Evolutionary conservation across 2,797 vertebrate species (phyloP).

Genomic region (Eutrigla gurnardus): DNA sequence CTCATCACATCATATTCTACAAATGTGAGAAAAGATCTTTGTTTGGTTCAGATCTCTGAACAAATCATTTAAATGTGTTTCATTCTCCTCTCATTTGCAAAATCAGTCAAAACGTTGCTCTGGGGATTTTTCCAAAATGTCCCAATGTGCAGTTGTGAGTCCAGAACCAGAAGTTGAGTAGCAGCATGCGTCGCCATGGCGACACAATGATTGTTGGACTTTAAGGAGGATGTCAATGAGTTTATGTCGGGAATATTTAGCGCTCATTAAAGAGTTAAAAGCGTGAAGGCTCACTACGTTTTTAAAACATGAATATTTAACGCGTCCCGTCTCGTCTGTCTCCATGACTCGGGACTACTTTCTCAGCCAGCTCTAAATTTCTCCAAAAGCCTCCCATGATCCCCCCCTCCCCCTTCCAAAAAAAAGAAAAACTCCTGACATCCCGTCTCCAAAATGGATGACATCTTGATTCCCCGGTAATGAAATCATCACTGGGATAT

Average conservation of each 20-base stretch:
- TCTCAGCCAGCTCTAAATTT: conserved; percentile 43
- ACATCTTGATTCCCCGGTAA: conserved; percentile 78
- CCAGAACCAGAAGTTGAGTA: conserved; percentile 23
- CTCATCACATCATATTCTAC: too few relatives aligned
- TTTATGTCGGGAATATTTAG: conserved; percentile 80
- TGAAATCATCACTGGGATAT: conserved; percentile 80
- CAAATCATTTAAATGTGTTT: not conserved
- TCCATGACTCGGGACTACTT: conserved; percentile 64
- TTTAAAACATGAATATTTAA: conserved; percentile 77
- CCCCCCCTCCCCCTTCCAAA: not conserved
- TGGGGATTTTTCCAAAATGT: not conserved
- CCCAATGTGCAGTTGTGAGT: not conserved
- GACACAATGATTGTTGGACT: too few relatives aligned
- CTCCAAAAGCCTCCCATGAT: conserved; percentile 32
- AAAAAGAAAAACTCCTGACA: conserved; percentile 50
- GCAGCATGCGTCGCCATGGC: conserved; percentile 19
- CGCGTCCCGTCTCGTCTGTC: conserved; percentile 71
- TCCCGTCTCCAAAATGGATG: conserved; percentile 72
- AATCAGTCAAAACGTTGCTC: not conserved
- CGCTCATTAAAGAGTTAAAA: conserved; percentile 77
- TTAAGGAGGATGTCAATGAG: conserved; percentile 62
- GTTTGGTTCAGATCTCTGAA: too few relatives aligned
- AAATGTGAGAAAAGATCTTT: too few relatives aligned
- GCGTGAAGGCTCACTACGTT: conserved; percentile 70
- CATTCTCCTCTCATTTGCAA: not conserved